Base-by-base conservation (phyloP, 2,888 invertebrate species). In the Tenodera sinensis region DNA sequence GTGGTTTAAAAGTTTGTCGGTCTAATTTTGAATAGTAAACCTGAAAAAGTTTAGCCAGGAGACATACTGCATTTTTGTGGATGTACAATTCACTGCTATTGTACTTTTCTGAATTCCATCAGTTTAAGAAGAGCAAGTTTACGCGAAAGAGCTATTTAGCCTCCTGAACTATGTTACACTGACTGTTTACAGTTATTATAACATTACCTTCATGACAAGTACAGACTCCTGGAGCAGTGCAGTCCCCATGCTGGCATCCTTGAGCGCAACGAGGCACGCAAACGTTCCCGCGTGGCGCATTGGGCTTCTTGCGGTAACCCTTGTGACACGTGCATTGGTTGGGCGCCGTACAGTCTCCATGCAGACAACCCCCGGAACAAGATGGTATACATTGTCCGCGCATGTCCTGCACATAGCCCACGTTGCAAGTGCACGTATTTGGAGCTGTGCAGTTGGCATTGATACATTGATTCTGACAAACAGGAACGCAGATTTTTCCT, bases 261-360 rank as follows among this genome's bases (percentile, higher is more conserved):
- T 90, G 90, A 12, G 85, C 85, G 87, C 92, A 93, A 34, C 89
- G 89, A 20, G 92, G 92, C 47, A 87, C 71, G 83, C 91, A 90
- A 4, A 83, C 84, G 83, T 87, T 90, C 28, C 84, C 83, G 82
- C 47, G 47, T 14, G 88, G 84, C 14, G 86, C 83, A 8, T 28
- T 30, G 83, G 89, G 54, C 54, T 85, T 89, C 47, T 89, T 89
- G 54, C 85, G 27, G 92, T 94, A 96, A 85, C 96, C 96, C 82
- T 94, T 93, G 27, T 94, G 93, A 92, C 97, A 97, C 28, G 94
- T 94, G 90, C 96, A 96, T 87, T 91, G 92, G 90, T 94, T 93
- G 3, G 94, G 94, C 2, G 95, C 94, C 8, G 95, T 93, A 92
- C 97, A 97, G 27, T 94, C 93, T 15, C 96, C 96, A 91, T 95